phyloP scores from a whole-genome alignment of 2,113 vertebrate species.

The Dromas ardeola region DNA sequence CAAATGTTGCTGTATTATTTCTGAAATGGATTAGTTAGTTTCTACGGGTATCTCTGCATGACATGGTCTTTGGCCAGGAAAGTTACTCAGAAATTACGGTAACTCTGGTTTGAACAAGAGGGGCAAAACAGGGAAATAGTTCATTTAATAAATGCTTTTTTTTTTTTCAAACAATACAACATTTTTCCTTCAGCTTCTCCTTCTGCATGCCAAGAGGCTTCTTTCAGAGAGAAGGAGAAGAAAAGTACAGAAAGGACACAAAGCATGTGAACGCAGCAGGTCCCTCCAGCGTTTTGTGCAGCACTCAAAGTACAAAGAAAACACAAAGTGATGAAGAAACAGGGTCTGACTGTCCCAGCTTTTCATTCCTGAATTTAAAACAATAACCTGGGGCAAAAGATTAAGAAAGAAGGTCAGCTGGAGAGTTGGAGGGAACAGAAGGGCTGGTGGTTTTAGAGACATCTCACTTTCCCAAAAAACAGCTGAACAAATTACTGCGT shows the following conservation, averaged over 20 bases:
- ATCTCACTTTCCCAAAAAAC: neutral
- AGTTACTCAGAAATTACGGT: neutral
- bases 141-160: neutral
- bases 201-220: neutral
- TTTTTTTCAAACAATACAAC: neutral
- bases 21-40: neutral
- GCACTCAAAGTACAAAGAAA: slow-evolving; percentile 5
- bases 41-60: neutral
- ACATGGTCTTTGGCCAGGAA: neutral
- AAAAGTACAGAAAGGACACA: neutral
- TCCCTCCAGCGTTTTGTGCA: neutral
- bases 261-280: neutral
- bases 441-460: neutral
- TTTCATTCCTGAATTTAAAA: slow-evolving; percentile 45
- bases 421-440: neutral
- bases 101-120: neutral
- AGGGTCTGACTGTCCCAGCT: neutral
- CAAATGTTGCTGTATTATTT: neutral
- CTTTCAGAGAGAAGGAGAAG: neutral
- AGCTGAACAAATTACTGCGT: neutral
- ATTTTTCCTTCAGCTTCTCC: neutral
- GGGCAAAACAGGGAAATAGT: neutral
- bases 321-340: slow-evolving; percentile 12
- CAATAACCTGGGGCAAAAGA: slow-evolving; percentile 19
- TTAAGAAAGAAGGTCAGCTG: neutral